Evolutionary conservation across 2,888 invertebrate genomes (phyloP).

Genomic region (Griposia aprilina): DNA sequence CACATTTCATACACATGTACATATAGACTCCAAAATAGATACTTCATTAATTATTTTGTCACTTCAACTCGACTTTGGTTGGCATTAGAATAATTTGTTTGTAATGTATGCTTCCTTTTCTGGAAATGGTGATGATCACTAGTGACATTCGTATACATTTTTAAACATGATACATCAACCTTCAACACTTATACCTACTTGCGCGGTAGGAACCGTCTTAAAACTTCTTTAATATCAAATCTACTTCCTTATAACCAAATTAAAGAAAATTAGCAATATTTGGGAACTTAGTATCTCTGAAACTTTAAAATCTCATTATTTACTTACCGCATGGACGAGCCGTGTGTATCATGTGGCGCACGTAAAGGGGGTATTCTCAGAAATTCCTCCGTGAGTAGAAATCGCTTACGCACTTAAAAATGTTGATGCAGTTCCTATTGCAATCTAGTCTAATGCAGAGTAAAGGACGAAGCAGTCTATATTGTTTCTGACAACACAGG

Average conservation of each 20-base stretch:
- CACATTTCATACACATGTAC: not conserved
- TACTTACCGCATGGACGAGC: not conserved
- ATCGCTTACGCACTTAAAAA: conserved; percentile 6
- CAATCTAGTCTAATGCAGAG: not conserved
- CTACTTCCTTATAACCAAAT: not conserved
- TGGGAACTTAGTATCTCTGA: not conserved
- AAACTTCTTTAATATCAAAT: not conserved
- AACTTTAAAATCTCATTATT: not conserved
- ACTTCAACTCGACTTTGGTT: not conserved
- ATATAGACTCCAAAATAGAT: not conserved
- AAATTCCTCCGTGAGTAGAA: conserved; percentile 11
- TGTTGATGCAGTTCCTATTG: conserved; percentile 5
- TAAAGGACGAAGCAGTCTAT: too few species aligned
- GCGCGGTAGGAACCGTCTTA: not conserved
- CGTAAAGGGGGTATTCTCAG: conserved; percentile 1
- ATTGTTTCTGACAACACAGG: not conserved
- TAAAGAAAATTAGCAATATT: not conserved
- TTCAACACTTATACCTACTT: not conserved
- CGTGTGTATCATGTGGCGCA: conserved; percentile 2
- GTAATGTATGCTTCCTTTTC: not conserved
- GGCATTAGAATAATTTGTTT: not conserved
- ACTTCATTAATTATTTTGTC: not conserved
- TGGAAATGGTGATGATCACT: not conserved
- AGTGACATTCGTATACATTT: not conserved
- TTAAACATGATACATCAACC: not conserved